Evolutionary conservation across 2,113 vertebrate species (phyloP).

Genomic region (Pollimyrus isidori): DNA sequence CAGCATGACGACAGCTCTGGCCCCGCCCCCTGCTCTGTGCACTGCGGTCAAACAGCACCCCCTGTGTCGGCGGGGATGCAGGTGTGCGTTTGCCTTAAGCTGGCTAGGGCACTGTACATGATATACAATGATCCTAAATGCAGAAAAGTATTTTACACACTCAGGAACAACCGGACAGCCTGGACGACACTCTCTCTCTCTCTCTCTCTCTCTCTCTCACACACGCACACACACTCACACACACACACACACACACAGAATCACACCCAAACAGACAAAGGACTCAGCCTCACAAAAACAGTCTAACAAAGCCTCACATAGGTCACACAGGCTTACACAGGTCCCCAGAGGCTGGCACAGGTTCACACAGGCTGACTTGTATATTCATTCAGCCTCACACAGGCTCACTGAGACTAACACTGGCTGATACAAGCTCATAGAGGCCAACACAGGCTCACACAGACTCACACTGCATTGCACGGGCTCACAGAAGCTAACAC

Average conservation of each 20-base stretch:
- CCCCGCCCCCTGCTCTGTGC: neutral
- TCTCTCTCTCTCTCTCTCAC: neutral
- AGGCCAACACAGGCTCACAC: neutral
- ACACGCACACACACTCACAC: neutral
- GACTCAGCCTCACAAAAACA: conserved; percentile 16
- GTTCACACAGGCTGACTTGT: neutral
- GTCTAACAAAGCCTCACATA: conserved; percentile 2
- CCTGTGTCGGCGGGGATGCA: neutral
- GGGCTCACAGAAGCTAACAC: neutral
- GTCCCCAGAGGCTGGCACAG: neutral
- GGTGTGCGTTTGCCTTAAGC: neutral
- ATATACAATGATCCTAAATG: neutral
- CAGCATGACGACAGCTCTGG: neutral
- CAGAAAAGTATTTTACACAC: neutral
- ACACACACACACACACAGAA: neutral
- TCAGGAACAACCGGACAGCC: neutral
- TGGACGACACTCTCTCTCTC: neutral
- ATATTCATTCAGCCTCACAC: neutral
- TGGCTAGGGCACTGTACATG: neutral
- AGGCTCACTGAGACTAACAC: neutral
- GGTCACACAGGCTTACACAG: neutral
- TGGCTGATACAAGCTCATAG: neutral
- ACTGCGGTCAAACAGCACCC: conserved; percentile 15
- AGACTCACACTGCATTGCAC: neutral
- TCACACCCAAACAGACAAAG: neutral